Base-by-base conservation (phyloP, 2,797 vertebrate genomes). In the Acrossocheilus wenchowensis region DNA sequence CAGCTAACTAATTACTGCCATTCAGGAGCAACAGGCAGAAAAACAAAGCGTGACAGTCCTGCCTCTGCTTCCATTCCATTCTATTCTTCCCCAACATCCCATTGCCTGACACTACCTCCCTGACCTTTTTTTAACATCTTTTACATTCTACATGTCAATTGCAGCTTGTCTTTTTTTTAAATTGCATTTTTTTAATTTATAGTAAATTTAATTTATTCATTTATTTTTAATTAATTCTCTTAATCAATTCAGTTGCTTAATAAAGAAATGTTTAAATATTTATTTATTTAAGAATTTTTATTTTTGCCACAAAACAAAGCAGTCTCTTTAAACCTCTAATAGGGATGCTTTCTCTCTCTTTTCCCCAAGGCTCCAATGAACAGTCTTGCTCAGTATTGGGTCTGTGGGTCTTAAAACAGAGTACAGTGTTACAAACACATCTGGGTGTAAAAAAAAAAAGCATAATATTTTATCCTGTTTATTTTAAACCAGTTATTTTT, bases 1-100 rank as follows among this genome's bases (percentile, higher is more conserved):
- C 92, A 90, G 92, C 93, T 91, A 94, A 96, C 95, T 96, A 96
- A 96, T 97, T 94, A 94, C 94, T 93, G 94, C 91, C 95, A 95
- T 97, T 97, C 89, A 91, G 92, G 95, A 93, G 95, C 97, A 97
- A 95, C 91, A 95, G 95, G 95, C 95, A 97, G 95, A 94, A 96
- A 94, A 94, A 95, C 94, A 91, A 94, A 96, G 94, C 90, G 62
- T 96, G 96, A 96, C 96, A 96, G 95, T 93, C 94, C 90, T 90
- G 88, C 92, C 78, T 81, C 52, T 64, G 69, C 69, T 64, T 86
- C 54, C 54, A 81, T 81, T 81, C 69, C 57, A 21, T 41, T 68
- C 78, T 75, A 94, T 86, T 95, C 94, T 94, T 95, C 90, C 87
- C 90, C 84, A 5, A 39, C 92, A 94, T 91, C 93, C 89, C 92